phyloP scores from a whole-genome alignment of 2,113 vertebrate species.

The Mirza zaza region DNA sequence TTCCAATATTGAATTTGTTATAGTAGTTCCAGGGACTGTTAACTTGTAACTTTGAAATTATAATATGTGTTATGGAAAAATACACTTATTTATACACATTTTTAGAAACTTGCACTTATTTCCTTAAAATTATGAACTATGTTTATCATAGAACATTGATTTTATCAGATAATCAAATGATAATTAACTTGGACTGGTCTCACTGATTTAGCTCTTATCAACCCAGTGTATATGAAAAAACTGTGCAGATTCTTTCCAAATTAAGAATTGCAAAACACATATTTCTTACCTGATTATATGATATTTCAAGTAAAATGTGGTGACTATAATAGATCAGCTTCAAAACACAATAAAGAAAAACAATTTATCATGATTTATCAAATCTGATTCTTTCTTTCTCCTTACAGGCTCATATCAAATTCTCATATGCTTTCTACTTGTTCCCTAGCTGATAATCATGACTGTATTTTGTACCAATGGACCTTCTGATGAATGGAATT shows the following conservation, averaged over 20 bases:
- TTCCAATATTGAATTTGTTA: not conserved
- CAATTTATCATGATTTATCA: not conserved
- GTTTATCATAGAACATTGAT: not conserved
- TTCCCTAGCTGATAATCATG: not conserved
- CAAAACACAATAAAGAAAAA: not conserved
- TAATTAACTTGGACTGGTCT: not conserved
- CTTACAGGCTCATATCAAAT: not conserved
- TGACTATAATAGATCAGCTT: not conserved
- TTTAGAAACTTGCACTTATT: not conserved
- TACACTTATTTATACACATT: not conserved
- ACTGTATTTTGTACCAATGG: not conserved
- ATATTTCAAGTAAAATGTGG: constrained; percentile 20
- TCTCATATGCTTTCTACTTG: not conserved
- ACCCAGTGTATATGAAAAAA: not conserved
- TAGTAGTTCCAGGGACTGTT: not conserved
- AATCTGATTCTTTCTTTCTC: not conserved
- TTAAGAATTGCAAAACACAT: not conserved
- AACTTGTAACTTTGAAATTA: not conserved
- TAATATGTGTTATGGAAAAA: not conserved
- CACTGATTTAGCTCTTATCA: not conserved
- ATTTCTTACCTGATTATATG: not conserved
- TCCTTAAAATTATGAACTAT: not conserved
- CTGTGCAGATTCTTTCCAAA: not conserved
- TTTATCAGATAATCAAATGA: not conserved
- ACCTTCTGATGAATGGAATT: constrained; percentile 12